These are phyloP conservation scores for Holacanthus passer DNA, from an alignment of 2,113 vertebrate species.

Conservation along the genomic window DNA sequence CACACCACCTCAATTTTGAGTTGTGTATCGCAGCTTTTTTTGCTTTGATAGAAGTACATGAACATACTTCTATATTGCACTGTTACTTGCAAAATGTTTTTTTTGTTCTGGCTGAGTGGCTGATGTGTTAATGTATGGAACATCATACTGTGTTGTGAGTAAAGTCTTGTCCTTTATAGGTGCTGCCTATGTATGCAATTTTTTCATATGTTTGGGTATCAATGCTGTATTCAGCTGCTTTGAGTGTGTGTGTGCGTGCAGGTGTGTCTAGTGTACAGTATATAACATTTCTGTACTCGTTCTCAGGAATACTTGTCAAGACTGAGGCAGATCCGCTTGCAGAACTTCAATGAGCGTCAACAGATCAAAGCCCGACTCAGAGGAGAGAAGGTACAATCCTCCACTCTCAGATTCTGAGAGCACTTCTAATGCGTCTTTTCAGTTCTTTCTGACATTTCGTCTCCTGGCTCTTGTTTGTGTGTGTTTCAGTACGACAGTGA, in stretches of 20 bases:
- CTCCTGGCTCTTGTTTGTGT: constrained; percentile 1
- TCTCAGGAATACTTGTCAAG: constrained; percentile 93
- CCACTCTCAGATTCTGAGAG: neutral
- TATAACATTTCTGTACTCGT: constrained; percentile 50
- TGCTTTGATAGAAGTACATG: constrained; percentile 30
- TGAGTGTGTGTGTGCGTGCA: constrained; percentile 13
- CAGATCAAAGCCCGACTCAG: constrained; percentile 95
- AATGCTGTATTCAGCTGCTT: neutral
- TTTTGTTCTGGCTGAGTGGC: constrained; percentile 23
- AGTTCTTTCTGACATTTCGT: neutral
- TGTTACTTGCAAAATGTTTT: neutral
- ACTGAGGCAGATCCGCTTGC: constrained; percentile 94
- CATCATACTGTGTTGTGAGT: neutral
- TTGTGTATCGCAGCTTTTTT: constrained; percentile 15
- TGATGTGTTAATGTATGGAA: constrained; percentile 12
- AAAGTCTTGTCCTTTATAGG: neutral
- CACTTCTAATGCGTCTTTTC: neutral
- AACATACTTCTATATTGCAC: neutral
- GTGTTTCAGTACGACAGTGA: constrained; percentile 82
- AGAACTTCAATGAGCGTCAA: constrained; percentile 98
- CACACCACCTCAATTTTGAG: constrained; percentile 2
- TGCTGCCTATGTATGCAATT: constrained; percentile 1
- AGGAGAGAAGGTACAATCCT: constrained; percentile 90
- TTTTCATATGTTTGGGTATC: neutral
- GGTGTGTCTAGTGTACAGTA: constrained; percentile 5